Evolutionary conservation across 2,797 vertebrate species (phyloP).

Genomic region (Darevskia mixta): DNA sequence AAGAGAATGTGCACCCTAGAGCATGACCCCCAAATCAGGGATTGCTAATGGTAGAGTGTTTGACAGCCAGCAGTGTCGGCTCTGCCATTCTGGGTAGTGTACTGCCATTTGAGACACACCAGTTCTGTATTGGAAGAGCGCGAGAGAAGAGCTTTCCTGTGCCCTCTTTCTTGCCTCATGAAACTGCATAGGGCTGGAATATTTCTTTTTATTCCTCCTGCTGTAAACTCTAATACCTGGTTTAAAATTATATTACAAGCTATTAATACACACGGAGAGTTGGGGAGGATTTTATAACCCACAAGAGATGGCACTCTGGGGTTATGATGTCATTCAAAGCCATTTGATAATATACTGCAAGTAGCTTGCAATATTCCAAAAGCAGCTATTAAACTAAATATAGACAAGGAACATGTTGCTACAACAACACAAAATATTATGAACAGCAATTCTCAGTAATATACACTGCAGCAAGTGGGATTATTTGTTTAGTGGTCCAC

Average conservation of each 20-base stretch:
- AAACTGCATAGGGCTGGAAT: conserved; percentile 23
- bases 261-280: conserved; percentile 73
- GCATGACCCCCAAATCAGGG: background rate
- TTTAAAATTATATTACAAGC: conserved; percentile 79
- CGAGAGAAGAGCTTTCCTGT: background rate
- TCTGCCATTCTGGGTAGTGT: background rate
- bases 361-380: conserved; percentile 71
- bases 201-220: conserved; percentile 69
- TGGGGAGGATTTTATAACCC: conserved; percentile 76
- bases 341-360: conserved; percentile 70
- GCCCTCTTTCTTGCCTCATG: conserved; percentile 29
- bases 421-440: conserved; percentile 71
- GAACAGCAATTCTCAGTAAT: conserved; percentile 66
- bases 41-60: background rate
- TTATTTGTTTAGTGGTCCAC: conserved; percentile 59
- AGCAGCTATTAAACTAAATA: conserved; percentile 75
- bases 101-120: background rate
- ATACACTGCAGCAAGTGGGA: conserved; percentile 51
- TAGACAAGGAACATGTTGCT: conserved; percentile 70
- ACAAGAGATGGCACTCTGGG: conserved; percentile 72
- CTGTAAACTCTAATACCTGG: conserved; percentile 73
- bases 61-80: background rate
- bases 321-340: conserved; percentile 75
- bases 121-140: background rate
- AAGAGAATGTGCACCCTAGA: background rate